A percentile compares a stretch with the other conserved stretches of the same genome.
Evolutionary conservation across 2,113 vertebrate species (phyloP).

Genomic region (Odocoileus virginianus): DNA sequence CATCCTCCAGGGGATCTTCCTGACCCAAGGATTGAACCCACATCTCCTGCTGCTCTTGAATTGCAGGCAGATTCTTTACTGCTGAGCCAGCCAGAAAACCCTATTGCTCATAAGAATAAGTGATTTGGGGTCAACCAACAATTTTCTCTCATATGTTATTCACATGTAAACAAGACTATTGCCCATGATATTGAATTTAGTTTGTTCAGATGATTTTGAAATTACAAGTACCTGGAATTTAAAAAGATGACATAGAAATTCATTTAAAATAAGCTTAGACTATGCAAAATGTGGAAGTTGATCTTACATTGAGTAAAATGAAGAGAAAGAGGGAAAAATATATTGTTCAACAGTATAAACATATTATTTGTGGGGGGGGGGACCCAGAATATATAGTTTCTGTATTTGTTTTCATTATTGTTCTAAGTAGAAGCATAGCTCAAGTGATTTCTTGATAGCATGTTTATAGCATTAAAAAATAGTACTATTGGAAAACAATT

Average conservation of each 20-base stretch:
- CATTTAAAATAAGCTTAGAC: not conserved
- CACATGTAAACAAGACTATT: not conserved
- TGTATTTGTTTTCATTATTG: no score
- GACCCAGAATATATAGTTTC: no score
- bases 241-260: not conserved
- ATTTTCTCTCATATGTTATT: not conserved
- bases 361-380: not conserved
- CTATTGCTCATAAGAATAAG: not conserved
- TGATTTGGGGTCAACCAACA: not conserved
- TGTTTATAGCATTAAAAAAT: not conserved
- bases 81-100: no score
- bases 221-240: not conserved
- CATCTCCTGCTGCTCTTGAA: no score
- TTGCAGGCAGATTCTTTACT: no score
- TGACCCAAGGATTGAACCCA: no score
- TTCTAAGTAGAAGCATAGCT: no score
- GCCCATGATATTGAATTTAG: not conserved
- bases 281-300: not conserved
- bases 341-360: not conserved
- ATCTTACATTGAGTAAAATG: not conserved
- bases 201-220: not conserved
- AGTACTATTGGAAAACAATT: not conserved
- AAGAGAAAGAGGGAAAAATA: not conserved
- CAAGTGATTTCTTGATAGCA: not conserved
- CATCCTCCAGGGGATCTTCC: no score